Conservation (phyloP, 2,113 vertebrate genomes). For the Sardina pilchardus region DNA sequence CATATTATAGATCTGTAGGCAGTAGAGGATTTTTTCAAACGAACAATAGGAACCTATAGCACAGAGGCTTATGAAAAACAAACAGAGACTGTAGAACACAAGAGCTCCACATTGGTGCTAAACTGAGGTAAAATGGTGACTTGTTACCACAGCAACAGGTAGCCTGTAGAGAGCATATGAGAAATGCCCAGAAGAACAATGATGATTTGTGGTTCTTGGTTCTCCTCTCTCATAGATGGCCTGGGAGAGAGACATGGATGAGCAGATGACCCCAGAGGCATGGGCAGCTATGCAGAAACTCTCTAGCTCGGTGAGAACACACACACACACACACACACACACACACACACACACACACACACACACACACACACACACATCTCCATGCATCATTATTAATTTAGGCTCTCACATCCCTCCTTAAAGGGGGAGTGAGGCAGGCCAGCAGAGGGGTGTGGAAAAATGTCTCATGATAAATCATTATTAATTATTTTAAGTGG, state of each 20-base stretch:
- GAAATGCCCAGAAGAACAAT: constrained; percentile 24
- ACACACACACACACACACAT: neutral
- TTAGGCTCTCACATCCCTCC: constrained; percentile 5
- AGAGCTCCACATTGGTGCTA: neutral
- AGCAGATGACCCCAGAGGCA: constrained; percentile 64
- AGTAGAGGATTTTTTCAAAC: neutral
- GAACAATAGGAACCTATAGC: neutral
- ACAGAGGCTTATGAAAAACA: neutral
- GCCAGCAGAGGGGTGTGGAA: neutral
- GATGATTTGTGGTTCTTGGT: constrained; percentile 31
- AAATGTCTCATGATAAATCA: neutral
- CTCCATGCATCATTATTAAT: neutral
- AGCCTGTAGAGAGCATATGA: constrained; percentile 32
- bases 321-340: neutral
- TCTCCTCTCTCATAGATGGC: constrained; percentile 54
- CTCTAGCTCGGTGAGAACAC: constrained; percentile 65
- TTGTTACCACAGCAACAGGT: constrained; percentile 58
- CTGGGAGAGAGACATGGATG: constrained; percentile 69
- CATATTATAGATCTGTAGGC: neutral
- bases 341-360: too few species aligned
- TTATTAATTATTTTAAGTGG: neutral
- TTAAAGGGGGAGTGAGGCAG: neutral
- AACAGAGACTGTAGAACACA: neutral
- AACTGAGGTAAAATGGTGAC: constrained; percentile 40
- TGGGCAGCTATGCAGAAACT: constrained; percentile 71